Percentiles rank a stretch among this genome's conserved stretches.
phyloP scores from a whole-genome alignment of 2,888 invertebrate genomes.

The Melieria picta region DNA sequence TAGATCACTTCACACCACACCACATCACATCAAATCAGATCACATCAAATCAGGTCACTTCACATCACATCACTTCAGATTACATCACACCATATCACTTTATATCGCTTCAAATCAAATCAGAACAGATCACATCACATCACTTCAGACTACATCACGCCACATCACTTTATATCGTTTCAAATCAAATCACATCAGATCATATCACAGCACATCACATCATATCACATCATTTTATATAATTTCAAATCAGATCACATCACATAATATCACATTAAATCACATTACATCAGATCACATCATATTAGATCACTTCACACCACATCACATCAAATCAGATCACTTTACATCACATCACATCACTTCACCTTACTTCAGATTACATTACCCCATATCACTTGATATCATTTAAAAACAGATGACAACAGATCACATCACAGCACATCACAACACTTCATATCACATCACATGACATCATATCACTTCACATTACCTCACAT shows the following conservation, averaged over 20 bases:
- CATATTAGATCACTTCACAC: neutral
- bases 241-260: neutral
- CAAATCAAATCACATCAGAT: neutral
- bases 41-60: no score
- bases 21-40: neutral
- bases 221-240: neutral
- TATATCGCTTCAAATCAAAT: no score
- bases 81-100: no score
- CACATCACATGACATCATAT: neutral
- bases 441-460: neutral
- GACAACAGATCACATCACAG: neutral
- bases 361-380: no score
- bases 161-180: no score
- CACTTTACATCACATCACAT: neutral
- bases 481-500: neutral
- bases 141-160: no score
- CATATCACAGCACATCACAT: no score
- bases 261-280: neutral
- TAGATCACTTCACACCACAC: no score
- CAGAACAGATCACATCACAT: no score
- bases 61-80: no score
- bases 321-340: neutral
- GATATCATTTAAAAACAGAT: neutral
- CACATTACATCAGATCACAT: neutral
- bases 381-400: no score